phyloP scores from a whole-genome alignment of 1,140 invertebrate species.

The Tetramorium alpestre region DNA sequence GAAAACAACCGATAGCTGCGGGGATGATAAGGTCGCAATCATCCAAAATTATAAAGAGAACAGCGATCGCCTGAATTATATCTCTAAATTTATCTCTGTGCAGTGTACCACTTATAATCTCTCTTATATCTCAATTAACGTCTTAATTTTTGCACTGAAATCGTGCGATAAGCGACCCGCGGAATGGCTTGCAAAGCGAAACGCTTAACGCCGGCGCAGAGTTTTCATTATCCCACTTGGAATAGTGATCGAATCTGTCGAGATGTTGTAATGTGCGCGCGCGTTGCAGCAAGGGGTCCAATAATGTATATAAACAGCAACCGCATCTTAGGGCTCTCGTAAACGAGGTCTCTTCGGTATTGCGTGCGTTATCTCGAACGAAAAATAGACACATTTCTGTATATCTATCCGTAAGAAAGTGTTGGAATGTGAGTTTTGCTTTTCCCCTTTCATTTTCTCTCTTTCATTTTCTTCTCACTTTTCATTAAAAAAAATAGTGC shows the following conservation, averaged over 20 bases:
- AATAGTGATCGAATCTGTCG: constrained; percentile 16
- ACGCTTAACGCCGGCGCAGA: constrained; percentile 34
- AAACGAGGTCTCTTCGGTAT: constrained; percentile 26
- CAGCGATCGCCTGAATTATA: background rate
- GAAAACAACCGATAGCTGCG: background rate
- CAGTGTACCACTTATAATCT: background rate
- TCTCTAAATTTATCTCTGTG: background rate
- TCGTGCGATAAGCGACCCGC: background rate
- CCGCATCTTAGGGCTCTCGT: background rate
- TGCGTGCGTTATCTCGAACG: background rate
- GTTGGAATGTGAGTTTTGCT: constrained; percentile 42
- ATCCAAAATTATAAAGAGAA: background rate
- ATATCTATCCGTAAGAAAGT: constrained; percentile 19
- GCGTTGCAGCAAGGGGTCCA: constrained; percentile 28
- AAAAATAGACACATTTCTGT: background rate
- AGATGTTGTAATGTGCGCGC: constrained; percentile 44
- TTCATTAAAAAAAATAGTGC: background rate
- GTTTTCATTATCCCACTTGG: constrained; percentile 23
- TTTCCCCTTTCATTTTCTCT: constrained; percentile 8
- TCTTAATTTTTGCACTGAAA: background rate
- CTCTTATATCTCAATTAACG: background rate
- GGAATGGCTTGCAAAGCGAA: background rate
- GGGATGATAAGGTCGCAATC: background rate
- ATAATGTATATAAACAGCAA: constrained; percentile 60
- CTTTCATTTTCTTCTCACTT: background rate